Percentiles rank a stretch among this genome's conserved stretches.
Evolutionary conservation across 2,113 vertebrate genomes (phyloP).

Genomic region (Rafetus swinhoei): DNA sequence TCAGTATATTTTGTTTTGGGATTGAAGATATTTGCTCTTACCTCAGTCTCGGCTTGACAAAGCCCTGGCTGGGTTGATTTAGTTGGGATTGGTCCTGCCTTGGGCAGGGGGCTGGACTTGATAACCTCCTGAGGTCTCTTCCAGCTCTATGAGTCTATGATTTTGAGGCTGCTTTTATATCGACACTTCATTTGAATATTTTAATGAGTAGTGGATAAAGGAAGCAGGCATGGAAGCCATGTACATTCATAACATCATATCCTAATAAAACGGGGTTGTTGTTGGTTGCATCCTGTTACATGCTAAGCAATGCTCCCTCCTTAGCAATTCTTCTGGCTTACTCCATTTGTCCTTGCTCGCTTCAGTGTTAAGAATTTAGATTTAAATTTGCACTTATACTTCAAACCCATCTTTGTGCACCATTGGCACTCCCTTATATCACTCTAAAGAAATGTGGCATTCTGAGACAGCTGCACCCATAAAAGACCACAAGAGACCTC

Average conservation of each 20-base stretch:
- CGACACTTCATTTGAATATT: background rate
- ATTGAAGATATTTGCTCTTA: background rate
- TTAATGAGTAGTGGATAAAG: background rate
- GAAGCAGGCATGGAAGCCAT: background rate
- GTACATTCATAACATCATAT: background rate
- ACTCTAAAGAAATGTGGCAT: background rate
- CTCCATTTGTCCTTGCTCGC: background rate
- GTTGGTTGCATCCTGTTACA: background rate
- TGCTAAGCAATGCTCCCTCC: background rate
- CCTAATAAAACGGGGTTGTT: background rate
- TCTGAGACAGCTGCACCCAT: background rate
- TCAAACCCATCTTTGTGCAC: background rate
- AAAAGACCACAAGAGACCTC: background rate
- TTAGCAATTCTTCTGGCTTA: rapidly evolving
- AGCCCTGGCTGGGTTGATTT: no score
- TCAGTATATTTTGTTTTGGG: background rate
- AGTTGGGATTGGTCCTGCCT: no score
- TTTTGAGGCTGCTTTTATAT: background rate
- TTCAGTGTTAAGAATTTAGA: rapidly evolving
- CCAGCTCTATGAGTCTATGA: no score
- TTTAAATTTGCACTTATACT: background rate
- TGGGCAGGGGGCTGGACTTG: no score
- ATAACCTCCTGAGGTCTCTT: no score
- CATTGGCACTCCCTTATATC: background rate
- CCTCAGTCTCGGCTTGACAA: no score